phyloP scores from a whole-genome alignment of 2,113 vertebrate genomes.

The Xiphophorus couchianus region DNA sequence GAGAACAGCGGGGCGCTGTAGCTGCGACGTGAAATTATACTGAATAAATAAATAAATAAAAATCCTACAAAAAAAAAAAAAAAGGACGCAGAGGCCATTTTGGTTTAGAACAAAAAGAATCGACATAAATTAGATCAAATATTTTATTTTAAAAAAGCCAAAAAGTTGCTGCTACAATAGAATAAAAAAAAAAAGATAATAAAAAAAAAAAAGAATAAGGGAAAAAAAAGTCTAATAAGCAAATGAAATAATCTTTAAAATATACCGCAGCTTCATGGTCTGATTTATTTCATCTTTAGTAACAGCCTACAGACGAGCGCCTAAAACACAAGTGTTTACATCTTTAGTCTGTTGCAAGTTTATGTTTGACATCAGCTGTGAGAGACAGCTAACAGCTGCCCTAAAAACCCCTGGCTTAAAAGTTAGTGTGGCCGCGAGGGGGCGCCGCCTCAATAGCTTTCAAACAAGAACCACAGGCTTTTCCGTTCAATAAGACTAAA shows the following conservation, averaged over 20 bases:
- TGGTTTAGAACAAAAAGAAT: background rate
- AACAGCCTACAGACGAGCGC: background rate
- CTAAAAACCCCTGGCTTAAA: conserved; percentile 2
- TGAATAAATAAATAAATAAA: conserved; percentile 4
- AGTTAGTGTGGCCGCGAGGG: conserved; percentile 66
- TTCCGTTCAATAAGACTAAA: background rate
- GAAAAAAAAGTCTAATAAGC: background rate
- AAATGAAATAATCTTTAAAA: background rate
- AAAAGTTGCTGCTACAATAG: background rate
- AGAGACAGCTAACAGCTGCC: background rate
- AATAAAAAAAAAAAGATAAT: background rate
- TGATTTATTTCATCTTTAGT: background rate
- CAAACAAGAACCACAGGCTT: background rate
- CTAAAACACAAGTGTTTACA: background rate
- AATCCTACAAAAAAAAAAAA: conserved; percentile 7
- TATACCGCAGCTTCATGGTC: background rate
- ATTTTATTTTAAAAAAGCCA: background rate
- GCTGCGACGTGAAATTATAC: background rate
- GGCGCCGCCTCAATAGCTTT: conserved; percentile 62
- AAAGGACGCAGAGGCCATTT: background rate
- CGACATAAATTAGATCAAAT: background rate
- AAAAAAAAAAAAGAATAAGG: background rate
- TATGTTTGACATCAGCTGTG: background rate
- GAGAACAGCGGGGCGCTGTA: conserved; percentile 49
- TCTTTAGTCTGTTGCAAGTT: background rate